Conservation (phyloP, 2,797 vertebrate genomes). For the Coranthus polyacanthus region DNA sequence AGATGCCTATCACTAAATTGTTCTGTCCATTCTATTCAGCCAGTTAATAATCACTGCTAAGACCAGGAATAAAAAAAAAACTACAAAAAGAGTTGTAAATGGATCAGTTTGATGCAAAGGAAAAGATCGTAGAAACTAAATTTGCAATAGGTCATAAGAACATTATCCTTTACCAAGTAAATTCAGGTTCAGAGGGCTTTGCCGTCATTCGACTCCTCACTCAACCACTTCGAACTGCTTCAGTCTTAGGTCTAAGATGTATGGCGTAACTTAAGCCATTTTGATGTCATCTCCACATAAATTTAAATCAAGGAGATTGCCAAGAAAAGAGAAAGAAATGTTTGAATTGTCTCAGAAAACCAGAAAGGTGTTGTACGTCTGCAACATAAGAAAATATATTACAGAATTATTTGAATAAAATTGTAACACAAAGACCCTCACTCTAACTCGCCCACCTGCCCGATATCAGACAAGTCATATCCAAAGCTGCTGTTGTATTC, state of each 20-base stretch:
- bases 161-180: conserved; percentile 29
- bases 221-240: conserved; percentile 43
- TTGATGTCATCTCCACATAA: conserved; percentile 37
- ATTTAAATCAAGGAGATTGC: conserved; percentile 38
- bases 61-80: conserved; percentile 42
- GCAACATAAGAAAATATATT: conserved; percentile 37
- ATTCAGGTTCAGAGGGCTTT: conserved; percentile 57
- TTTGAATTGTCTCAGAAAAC: conserved; percentile 30
- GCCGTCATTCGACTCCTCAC: conserved; percentile 53
- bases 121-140: conserved; percentile 40
- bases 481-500: conserved; percentile 22
- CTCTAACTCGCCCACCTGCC: too few relatives aligned
- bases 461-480: too few relatives aligned
- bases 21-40: conserved; percentile 39
- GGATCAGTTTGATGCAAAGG: conserved; percentile 52
- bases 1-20: conserved; percentile 37
- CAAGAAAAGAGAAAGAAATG: conserved; percentile 5
- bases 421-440: conserved; percentile 15
- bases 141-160: conserved; percentile 49
- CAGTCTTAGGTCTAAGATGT: conserved; percentile 29
- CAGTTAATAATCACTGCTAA: conserved; percentile 23
- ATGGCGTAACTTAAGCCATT: too few relatives aligned
- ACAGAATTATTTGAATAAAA: conserved; percentile 21
- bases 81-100: conserved; percentile 52
- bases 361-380: conserved; percentile 22